phyloP scores from a whole-genome alignment of 2,113 vertebrate genomes.

The Sigmodon hispidus region DNA sequence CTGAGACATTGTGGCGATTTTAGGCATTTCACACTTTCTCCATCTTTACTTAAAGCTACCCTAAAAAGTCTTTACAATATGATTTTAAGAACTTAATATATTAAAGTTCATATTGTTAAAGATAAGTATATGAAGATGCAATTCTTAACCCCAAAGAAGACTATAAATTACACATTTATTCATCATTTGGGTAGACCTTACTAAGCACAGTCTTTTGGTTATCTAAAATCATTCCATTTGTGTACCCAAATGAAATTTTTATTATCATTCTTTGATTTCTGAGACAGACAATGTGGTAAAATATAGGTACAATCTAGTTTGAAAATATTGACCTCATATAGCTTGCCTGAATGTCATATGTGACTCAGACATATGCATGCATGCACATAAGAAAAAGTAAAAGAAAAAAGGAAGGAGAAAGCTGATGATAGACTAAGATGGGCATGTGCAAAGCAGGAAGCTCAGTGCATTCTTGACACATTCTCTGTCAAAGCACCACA shows the following conservation, averaged over 20 bases:
- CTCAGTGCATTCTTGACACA: conserved; percentile 47
- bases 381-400: background rate
- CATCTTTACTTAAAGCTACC: background rate
- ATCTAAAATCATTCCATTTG: conserved; percentile 6
- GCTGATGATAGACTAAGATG: conserved; percentile 14
- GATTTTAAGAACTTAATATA: background rate
- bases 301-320: background rate
- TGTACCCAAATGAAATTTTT: background rate
- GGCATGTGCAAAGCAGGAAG: background rate
- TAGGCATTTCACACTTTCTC: background rate
- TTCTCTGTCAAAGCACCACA: conserved; percentile 43
- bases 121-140: background rate
- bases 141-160: background rate
- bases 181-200: background rate
- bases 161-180: background rate
- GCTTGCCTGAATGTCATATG: conserved; percentile 5
- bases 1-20: background rate
- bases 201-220: background rate
- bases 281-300: conserved; percentile 25
- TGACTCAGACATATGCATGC: background rate
- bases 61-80: background rate
- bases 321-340: conserved; percentile 23
- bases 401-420: background rate
- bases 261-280: background rate
- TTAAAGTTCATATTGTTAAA: background rate